Percentiles rank a stretch among this genome's conserved stretches.
Evolutionary conservation across 2,888 invertebrate genomes (phyloP).

Genomic region (Diaprepes abbreviatus): DNA sequence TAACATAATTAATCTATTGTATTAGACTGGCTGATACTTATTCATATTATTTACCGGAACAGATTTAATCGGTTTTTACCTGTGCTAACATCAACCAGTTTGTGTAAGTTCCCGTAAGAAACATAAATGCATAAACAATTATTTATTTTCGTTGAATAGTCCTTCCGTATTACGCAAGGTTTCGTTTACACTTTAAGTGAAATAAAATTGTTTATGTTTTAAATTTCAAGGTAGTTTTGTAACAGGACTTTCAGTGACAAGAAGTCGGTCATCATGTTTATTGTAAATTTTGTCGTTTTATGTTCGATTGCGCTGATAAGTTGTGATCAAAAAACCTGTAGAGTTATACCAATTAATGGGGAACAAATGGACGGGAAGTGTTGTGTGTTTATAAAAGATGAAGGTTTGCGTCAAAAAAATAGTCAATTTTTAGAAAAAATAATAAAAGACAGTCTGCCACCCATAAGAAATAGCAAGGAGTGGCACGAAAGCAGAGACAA

Average conservation of each 20-base stretch:
- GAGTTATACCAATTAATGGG: slow-evolving; percentile 18
- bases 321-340: slow-evolving; percentile 9
- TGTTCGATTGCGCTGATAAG: not conserved
- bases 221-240: slow-evolving; percentile 5
- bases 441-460: not conserved
- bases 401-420: not conserved
- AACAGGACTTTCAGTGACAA: slow-evolving; percentile 1
- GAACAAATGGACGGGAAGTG: slow-evolving; percentile 22
- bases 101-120: not conserved
- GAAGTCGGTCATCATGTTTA: slow-evolving; percentile 1
- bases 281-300: not conserved
- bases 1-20: slow-evolving; percentile 22
- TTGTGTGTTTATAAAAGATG: slow-evolving; percentile 12
- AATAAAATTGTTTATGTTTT: not conserved
- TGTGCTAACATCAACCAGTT: slow-evolving; percentile 9
- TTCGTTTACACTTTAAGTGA: not conserved
- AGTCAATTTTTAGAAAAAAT: not conserved
- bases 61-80: slow-evolving; percentile 13
- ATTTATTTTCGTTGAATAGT: not conserved
- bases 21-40: not conserved
- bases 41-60: slow-evolving; percentile 22
- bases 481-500: not conserved
- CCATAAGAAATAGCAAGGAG: not conserved
- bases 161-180: not conserved
- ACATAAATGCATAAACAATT: slow-evolving; percentile 1